phyloP scores from a whole-genome alignment of 2,888 invertebrate species.

The Protonemura montana region DNA sequence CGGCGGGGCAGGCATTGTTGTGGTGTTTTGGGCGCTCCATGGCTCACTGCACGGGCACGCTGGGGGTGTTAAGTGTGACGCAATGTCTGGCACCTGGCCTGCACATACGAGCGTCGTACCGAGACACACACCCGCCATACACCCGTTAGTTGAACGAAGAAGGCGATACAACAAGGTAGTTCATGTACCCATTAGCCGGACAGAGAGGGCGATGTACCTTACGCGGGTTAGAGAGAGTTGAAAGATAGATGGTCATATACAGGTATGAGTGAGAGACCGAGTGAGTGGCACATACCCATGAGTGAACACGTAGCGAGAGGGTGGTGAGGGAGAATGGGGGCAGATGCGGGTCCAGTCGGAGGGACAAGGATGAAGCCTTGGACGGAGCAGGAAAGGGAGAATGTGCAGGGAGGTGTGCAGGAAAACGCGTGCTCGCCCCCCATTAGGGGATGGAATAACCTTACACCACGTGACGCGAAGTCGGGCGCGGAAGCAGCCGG shows the following conservation, averaged over 20 bases:
- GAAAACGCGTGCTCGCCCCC: neutral
- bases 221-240: neutral
- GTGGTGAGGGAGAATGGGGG: neutral
- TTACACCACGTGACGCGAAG: neutral
- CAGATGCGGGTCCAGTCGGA: constrained; percentile 12
- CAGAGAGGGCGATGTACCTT: neutral
- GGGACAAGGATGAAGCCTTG: neutral
- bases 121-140: neutral
- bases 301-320: neutral
- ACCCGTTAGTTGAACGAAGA: neutral
- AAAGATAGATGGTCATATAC: neutral
- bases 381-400: neutral
- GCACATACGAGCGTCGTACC: neutral
- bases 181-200: neutral
- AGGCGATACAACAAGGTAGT: neutral
- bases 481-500: neutral
- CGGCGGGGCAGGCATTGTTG: neutral
- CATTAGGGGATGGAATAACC: neutral
- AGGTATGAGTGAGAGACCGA: neutral
- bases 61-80: neutral
- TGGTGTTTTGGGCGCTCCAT: neutral
- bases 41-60: neutral
- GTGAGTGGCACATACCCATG: neutral
- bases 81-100: neutral
- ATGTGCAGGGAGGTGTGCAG: neutral